Base-by-base conservation (phyloP, 2,113 vertebrate species). In the Hiodon alosoides region DNA sequence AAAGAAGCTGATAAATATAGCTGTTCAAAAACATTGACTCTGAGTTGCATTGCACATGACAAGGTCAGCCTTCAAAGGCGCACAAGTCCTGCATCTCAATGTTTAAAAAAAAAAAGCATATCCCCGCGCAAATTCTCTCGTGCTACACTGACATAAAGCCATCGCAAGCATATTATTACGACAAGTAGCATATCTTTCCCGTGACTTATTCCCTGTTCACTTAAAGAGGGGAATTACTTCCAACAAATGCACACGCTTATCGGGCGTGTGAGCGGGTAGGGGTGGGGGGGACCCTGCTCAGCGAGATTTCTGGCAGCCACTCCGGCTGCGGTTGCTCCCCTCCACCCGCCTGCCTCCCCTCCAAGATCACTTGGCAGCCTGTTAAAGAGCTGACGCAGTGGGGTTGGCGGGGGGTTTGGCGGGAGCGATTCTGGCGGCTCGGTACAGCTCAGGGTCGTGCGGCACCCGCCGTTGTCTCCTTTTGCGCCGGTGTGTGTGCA, bases 221-320 rank as follows among this genome's bases (percentile, higher is more conserved):
- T 51, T 54, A 46, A 46, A 5, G 51, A 64, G 52, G 55, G 52
- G 31, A 74, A 46, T 17, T 74, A n/a, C 52, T 70, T 70, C 53
- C 53, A 55, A 70, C 16, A 57, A 57, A 74, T 78, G 77, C 8
- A 7, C 71, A 80, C 78, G 54, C 79, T 87, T 83, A 83, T 87
- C 83, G 85, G 77, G 78, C 86, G 79, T 77, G 57, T 77, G 65
- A 82, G 65, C 82, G 82, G 83, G 81, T 76, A 72, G 68, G 73
- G 67, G 80, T 83, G 82, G 57, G 53, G 69, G 75, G 68, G 82
- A 77, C 79, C 83, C 78, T 76, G 83, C 31, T 31, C 31, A 80
- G 84, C 73, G 77, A 54, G 7, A 5, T 58, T 7, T 50, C 55
- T 75, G 73, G 55, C 73, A 51, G 11, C 10, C 31, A 31, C 31